Evolutionary conservation across 2,797 vertebrate genomes (phyloP), one percentile per base, ranked within the genome.

Genomic region (Scolopax bukidnonensis): DNA sequence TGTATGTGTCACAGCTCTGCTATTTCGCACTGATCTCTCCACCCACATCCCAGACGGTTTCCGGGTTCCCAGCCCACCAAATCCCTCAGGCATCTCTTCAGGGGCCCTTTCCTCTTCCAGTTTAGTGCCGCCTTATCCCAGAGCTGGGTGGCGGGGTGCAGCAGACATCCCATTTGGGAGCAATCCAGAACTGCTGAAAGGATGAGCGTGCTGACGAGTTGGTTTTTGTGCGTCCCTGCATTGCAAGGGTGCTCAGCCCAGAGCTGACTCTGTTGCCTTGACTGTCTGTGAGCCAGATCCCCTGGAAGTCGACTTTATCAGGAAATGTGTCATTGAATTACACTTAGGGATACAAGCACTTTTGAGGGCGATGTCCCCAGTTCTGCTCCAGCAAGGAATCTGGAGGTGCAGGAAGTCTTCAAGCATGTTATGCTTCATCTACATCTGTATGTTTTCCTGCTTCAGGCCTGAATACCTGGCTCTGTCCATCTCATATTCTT

Each of bases 21-120:
- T 96, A 75, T 94, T 97, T 87, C 3, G 6, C 90, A 65, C 93
- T 65, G 92, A 95, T 96, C 94, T 95, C 96, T 95, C 95, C 96
- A 93, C 95, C 94, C 95, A 93, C 96, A 95, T 96, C 96, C 92
- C 93, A 97, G 96, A 96, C 90, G 40, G 89, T 97, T 96, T 97
- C 96, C 96, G 88, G 96, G 96, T 96, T 96, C 96, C 86, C 96
- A 96, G 91, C 94, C 88, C 96, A 95, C 90, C 95, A 96, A 33
- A 94, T 90, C 96, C 96, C 93, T 95, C 87, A 89, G 96, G 95
- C 96, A 90, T 90, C 93, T 92, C 96, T 95, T 94, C 78, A 81
- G 91, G 96, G 95, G 89, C 88, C 91, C 75, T 95, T 95, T 97
- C 93, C 93, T 93, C 94, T 94, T 87, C 93, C 93, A 92, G 84